Conservation (phyloP, 2,797 vertebrate genomes). For the Pachyuromys duprasi region DNA sequence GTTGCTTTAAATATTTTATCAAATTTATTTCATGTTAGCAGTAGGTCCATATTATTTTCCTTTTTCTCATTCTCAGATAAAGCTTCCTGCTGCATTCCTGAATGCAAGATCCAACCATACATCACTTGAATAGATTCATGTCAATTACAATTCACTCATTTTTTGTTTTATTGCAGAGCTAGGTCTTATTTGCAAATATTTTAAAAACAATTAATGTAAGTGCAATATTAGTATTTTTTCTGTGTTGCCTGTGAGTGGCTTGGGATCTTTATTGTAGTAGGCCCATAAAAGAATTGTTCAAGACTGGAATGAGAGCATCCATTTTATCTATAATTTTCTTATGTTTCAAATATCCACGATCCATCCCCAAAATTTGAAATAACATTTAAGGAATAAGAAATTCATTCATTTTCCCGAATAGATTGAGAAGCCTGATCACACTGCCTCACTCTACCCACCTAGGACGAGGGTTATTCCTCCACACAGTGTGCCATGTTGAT, state of each 20-base stretch:
- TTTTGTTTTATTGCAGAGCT: neutral
- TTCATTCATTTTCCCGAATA: neutral
- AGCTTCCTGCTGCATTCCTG: neutral
- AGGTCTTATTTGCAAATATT: neutral
- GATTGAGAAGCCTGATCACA: neutral
- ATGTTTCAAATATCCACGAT: neutral
- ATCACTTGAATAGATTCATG: neutral
- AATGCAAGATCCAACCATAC: neutral
- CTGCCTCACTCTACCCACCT: neutral
- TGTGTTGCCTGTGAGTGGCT: neutral
- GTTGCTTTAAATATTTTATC: neutral
- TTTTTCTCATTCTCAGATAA: neutral
- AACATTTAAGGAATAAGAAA: neutral
- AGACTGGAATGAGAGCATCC: neutral
- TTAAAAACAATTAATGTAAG: neutral
- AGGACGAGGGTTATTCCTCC: neutral
- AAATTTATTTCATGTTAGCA: neutral
- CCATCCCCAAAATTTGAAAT: neutral
- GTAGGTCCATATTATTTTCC: neutral
- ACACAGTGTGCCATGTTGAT: no score
- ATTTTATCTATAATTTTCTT: neutral
- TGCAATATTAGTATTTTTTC: neutral
- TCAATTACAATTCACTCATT: neutral
- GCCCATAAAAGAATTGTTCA: neutral
- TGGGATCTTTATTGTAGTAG: neutral